phyloP scores from a whole-genome alignment of 2,888 invertebrate species.

The Dendrolimus houi region DNA sequence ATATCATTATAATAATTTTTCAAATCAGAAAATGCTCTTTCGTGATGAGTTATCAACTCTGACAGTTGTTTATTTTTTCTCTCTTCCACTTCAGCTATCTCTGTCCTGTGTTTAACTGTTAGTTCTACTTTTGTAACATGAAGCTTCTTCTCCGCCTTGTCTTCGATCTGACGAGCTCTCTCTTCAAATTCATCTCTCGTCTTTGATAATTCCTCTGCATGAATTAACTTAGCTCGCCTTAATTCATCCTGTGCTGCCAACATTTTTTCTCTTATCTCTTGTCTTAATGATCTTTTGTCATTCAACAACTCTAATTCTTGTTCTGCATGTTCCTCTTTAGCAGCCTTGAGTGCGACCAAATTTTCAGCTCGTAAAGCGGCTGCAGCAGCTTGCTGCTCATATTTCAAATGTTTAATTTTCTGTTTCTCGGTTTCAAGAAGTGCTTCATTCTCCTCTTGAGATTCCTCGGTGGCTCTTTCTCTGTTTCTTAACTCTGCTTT shows the following conservation, averaged over 20 bases:
- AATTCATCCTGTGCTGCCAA: constrained; percentile 83
- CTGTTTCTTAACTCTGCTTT: constrained; percentile 80
- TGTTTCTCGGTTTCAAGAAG: constrained; percentile 93
- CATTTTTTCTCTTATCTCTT: constrained; percentile 81
- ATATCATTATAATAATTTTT: constrained; percentile 97
- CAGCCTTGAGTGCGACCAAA: constrained; percentile 86
- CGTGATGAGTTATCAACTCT: constrained; percentile 87
- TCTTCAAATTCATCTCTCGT: constrained; percentile 69
- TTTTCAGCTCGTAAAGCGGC: constrained; percentile 91
- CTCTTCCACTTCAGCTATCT: constrained; percentile 93
- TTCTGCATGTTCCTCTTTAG: constrained; percentile 87
- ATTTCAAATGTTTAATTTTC: constrained; percentile 94
- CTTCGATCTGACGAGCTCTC: constrained; percentile 66
- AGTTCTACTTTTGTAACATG: constrained; percentile 82
- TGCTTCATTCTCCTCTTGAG: constrained; percentile 90
- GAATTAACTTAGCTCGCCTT: constrained; percentile 81
- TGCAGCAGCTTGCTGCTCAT: constrained; percentile 91
- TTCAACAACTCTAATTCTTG: constrained; percentile 86
- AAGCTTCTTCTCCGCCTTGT: constrained; percentile 84
- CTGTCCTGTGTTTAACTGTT: constrained; percentile 84
- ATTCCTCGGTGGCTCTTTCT: constrained; percentile 90
- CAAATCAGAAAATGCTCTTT: constrained; percentile 90
- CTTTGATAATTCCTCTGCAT: constrained; percentile 85
- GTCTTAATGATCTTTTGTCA: constrained; percentile 82
- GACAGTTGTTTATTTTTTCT: constrained; percentile 92